These are phyloP conservation scores for Ladona fulva DNA, from an alignment of 1,140 invertebrate genomes.

Conservation along the genomic window DNA sequence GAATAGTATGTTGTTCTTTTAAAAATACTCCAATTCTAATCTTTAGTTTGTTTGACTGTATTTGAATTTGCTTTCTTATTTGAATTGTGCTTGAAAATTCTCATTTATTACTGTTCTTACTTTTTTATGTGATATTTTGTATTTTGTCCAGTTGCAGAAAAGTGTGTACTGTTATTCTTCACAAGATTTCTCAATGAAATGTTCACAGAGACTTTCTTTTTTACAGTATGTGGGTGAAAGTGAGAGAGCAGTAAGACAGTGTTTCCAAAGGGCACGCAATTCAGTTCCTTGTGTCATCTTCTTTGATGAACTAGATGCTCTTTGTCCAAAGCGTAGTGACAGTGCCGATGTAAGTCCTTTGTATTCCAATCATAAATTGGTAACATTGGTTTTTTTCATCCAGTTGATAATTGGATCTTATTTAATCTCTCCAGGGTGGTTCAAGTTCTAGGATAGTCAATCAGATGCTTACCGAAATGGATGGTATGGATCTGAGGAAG, in stretches of 20 bases:
- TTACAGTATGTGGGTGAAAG: constrained; percentile 96
- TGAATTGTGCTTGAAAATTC: too few species aligned
- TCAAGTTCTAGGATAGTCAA: constrained; percentile 82
- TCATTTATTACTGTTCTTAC: too few species aligned
- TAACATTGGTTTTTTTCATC: constrained; percentile 13
- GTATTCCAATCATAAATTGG: constrained; percentile 12
- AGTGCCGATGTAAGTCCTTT: constrained; percentile 46
- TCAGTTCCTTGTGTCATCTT: constrained; percentile 98
- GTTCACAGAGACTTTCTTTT: too few species aligned
- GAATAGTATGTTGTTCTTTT: neutral
- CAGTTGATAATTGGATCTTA: neutral
- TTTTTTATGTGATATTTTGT: too few species aligned
- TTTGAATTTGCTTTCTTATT: neutral
- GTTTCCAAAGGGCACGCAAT: constrained; percentile 88
- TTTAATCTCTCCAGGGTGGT: constrained; percentile 39
- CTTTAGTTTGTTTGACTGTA: neutral
- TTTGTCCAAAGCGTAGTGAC: constrained; percentile 83
- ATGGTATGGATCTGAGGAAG: constrained; percentile 81
- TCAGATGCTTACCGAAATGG: constrained; percentile 97
- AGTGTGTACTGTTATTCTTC: too few species aligned
- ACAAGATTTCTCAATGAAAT: too few species aligned
- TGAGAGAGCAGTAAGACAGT: constrained; percentile 88
- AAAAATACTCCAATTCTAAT: neutral
- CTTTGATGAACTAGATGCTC: constrained; percentile 97
- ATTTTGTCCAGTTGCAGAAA: too few species aligned